A percentile compares a stretch with the other conserved stretches of the same genome.
Evolutionary conservation across 2,797 vertebrate genomes (phyloP).

Genomic region (Distichodus sexfasciatus): DNA sequence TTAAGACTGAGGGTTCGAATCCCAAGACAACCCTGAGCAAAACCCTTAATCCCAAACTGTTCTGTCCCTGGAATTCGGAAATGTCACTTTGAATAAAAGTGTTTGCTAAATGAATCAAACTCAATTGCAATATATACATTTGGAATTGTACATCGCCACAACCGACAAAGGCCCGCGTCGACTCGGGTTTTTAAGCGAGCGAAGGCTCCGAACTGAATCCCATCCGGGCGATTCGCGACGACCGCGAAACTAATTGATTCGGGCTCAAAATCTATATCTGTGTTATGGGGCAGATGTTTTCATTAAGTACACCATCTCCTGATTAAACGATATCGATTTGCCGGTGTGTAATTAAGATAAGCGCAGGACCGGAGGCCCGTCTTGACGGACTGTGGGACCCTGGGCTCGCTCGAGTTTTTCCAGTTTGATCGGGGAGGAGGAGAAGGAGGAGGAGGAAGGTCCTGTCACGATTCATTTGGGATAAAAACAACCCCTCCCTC

Average conservation of each 20-base stretch:
- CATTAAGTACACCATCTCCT: slow-evolving; percentile 76
- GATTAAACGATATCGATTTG: slow-evolving; percentile 77
- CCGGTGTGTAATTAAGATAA: slow-evolving; percentile 76
- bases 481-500: slow-evolving; percentile 20
- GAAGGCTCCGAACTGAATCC: slow-evolving; percentile 51
- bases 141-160: no score
- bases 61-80: no score
- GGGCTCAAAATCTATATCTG: slow-evolving; percentile 70
- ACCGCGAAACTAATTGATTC: slow-evolving; percentile 67
- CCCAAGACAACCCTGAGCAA: no score
- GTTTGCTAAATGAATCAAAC: no score
- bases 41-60: no score
- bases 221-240: slow-evolving; percentile 48
- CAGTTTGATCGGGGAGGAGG: slow-evolving; percentile 1
- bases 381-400: no score
- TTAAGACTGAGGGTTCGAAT: no score
- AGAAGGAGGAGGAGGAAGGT: slow-evolving; percentile 35
- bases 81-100: no score
- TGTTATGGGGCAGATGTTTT: slow-evolving; percentile 74
- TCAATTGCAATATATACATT: no score
- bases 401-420: not conserved
- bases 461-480: slow-evolving; percentile 23
- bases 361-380: slow-evolving; percentile 46
- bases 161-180: slow-evolving; percentile 57
- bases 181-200: slow-evolving; percentile 57